Evolutionary conservation across 23 tunicate species (phyloP).

Genomic region (Styela clava): DNA sequence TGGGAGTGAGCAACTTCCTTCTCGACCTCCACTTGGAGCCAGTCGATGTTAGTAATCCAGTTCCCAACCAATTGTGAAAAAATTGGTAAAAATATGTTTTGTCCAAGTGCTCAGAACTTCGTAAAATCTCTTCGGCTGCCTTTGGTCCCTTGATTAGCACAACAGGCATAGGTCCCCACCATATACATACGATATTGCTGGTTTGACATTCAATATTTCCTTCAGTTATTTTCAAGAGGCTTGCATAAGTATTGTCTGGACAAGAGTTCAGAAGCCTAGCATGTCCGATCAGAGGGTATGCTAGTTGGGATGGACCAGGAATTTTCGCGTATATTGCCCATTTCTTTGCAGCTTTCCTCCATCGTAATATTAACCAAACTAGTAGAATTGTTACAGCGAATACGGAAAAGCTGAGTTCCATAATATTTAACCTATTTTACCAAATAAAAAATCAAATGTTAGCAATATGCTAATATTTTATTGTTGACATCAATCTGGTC

Average conservation of each 20-base stretch:
- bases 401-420: neutral
- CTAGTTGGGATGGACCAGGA: neutral
- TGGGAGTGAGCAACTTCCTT: slow-evolving; percentile 79
- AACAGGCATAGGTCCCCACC: slow-evolving; percentile 71
- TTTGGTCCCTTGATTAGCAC: slow-evolving; percentile 49
- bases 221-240: neutral
- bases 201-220: neutral
- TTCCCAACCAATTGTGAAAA: slow-evolving; percentile 78
- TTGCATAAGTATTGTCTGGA: neutral
- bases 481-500: too few species aligned
- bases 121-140: slow-evolving; percentile 56
- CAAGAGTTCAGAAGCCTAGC: neutral
- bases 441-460: too few species aligned
- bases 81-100: slow-evolving; percentile 59
- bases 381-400: neutral
- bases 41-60: slow-evolving; percentile 60
- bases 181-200: slow-evolving; percentile 6
- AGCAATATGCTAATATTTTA: too few species aligned
- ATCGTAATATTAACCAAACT: neutral
- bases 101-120: slow-evolving; percentile 68
- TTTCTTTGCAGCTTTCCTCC: neutral
- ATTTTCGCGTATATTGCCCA: neutral
- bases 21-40: slow-evolving; percentile 88
- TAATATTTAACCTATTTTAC: too few species aligned
- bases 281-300: neutral